Evolutionary conservation across 2,888 invertebrate species (phyloP).

Genomic region (Apodemia mormo): DNA sequence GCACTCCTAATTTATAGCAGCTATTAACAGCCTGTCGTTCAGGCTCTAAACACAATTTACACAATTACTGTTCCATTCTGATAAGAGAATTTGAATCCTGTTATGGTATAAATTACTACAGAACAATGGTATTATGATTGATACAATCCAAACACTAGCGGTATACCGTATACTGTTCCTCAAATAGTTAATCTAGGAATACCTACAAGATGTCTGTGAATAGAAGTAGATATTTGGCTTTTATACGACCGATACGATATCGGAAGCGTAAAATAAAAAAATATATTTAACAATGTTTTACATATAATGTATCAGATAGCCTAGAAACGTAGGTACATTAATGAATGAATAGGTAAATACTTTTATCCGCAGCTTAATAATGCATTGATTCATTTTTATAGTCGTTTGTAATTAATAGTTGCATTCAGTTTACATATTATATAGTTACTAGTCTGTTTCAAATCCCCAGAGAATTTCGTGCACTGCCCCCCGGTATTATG

Average conservation of each 20-base stretch:
- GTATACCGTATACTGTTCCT: not conserved
- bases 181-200: not conserved
- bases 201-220: not conserved
- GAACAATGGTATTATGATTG: constrained; percentile 15
- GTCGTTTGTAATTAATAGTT: too few species aligned
- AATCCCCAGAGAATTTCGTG: too few species aligned
- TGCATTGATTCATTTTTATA: too few species aligned
- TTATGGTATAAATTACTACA: not conserved
- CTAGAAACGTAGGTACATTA: too few species aligned
- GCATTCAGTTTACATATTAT: too few species aligned
- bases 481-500: too few species aligned
- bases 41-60: constrained; percentile 12
- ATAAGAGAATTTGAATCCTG: not conserved
- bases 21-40: constrained; percentile 10
- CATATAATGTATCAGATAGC: too few species aligned
- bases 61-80: constrained; percentile 12
- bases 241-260: not conserved
- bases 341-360: too few species aligned
- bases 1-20: not conserved
- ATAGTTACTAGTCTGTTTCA: too few species aligned
- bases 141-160: constrained; percentile 1
- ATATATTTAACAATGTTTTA: too few species aligned
- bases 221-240: not conserved
- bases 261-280: not conserved
- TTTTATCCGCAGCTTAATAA: too few species aligned